Evolutionary conservation across 2,113 vertebrate genomes (phyloP).

Genomic region (Proterorhinus semilunaris): DNA sequence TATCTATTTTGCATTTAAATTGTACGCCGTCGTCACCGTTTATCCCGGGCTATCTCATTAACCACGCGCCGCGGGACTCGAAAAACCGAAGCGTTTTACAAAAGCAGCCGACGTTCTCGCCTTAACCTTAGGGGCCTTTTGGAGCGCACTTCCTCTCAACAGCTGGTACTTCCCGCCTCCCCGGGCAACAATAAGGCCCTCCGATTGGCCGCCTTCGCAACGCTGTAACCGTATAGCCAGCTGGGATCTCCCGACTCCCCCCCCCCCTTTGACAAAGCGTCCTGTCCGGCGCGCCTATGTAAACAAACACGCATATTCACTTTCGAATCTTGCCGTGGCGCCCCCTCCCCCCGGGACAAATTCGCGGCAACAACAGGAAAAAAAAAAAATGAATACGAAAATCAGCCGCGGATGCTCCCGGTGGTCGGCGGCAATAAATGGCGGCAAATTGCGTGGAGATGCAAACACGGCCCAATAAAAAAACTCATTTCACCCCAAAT

Average conservation of each 20-base stretch:
- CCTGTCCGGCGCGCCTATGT: slow-evolving; percentile 52
- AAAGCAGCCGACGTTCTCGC: slow-evolving; percentile 25
- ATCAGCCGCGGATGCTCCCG: slow-evolving; percentile 62
- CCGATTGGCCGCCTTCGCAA: slow-evolving; percentile 43
- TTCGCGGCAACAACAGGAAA: slow-evolving; percentile 46
- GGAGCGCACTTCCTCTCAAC: slow-evolving; percentile 30
- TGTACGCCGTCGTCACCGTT: not conserved
- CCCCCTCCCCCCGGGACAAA: slow-evolving; percentile 60
- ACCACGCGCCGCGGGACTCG: not conserved
- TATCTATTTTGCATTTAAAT: not conserved
- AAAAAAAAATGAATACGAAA: slow-evolving; percentile 13
- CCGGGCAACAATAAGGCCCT: slow-evolving; percentile 36
- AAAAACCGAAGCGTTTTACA: not conserved
- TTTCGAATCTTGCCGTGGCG: slow-evolving; percentile 63
- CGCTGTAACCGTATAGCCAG: slow-evolving; percentile 33
- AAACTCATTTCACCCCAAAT: slow-evolving; percentile 79
- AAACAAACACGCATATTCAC: slow-evolving; percentile 69
- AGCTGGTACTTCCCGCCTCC: slow-evolving; percentile 27
- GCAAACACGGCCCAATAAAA: slow-evolving; percentile 75
- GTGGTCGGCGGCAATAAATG: slow-evolving; percentile 65
- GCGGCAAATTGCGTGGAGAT: slow-evolving; percentile 70
- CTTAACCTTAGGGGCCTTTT: slow-evolving; percentile 7
- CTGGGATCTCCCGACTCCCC: slow-evolving; percentile 45
- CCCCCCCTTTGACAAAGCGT: slow-evolving; percentile 40
- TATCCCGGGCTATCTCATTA: not conserved